Percentiles rank a stretch among this genome's conserved stretches.
phyloP scores from a whole-genome alignment of 2,113 vertebrate species.

The Bubo blakistoni region DNA sequence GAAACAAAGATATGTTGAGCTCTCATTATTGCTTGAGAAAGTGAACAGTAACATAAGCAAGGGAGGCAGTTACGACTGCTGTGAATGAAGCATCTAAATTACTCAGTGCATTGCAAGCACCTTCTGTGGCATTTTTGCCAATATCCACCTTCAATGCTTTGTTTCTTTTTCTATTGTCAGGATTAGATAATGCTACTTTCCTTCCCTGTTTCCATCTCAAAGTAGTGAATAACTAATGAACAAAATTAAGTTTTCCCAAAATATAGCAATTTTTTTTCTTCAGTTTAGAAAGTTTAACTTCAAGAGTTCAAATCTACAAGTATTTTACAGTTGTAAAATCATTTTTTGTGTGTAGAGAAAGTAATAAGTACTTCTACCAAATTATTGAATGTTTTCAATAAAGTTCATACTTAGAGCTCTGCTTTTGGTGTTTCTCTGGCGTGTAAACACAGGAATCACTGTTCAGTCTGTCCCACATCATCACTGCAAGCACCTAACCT shows the following conservation, averaged over 20 bases:
- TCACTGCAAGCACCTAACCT: background rate
- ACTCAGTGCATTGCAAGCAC: rapidly evolving
- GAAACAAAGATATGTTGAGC: background rate
- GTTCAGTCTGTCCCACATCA: no score
- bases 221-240: background rate
- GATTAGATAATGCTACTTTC: background rate
- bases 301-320: background rate
- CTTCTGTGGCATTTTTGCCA: background rate
- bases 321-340: background rate
- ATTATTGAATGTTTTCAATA: background rate
- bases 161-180: background rate
- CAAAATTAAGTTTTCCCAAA: background rate
- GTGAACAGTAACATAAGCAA: background rate
- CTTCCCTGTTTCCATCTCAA: background rate
- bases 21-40: background rate
- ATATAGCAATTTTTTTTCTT: background rate
- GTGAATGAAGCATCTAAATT: background rate
- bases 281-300: background rate
- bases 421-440: background rate
- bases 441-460: rapidly evolving
- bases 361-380: background rate
- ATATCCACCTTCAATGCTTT: background rate
- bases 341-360: background rate
- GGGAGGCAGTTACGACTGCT: no score
- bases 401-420: background rate